Conservation (phyloP, 2,797 vertebrate species). For the Clarias laeviceps region DNA sequence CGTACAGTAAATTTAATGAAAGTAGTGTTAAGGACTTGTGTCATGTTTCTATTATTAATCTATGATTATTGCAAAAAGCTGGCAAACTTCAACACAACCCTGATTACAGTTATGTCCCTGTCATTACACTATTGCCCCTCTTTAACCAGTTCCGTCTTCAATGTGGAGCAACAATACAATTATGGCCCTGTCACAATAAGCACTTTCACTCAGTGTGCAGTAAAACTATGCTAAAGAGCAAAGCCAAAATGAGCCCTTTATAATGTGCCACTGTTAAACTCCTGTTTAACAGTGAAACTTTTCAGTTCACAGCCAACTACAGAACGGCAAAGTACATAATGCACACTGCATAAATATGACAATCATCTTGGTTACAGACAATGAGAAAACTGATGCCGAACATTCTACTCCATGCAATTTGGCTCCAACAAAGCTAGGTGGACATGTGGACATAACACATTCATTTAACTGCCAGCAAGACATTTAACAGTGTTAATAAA, state of each 20-base stretch:
- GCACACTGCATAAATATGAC: background rate
- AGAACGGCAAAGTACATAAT: slow-evolving; percentile 10
- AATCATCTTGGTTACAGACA: background rate
- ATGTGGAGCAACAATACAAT: slow-evolving; percentile 22
- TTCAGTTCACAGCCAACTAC: slow-evolving; percentile 13
- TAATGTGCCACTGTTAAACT: background rate
- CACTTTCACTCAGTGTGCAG: slow-evolving; percentile 20
- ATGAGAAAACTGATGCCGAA: background rate
- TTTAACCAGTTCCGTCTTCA: background rate
- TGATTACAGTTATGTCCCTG: slow-evolving; percentile 25
- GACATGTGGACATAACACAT: background rate
- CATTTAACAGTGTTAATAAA: background rate
- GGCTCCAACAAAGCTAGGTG: background rate
- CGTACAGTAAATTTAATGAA: background rate
- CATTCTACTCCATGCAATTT: background rate
- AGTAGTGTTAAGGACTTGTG: slow-evolving; percentile 11
- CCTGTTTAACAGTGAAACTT: too few species aligned
- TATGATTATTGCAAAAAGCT: slow-evolving; percentile 20
- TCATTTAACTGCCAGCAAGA: background rate
- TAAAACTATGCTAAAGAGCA: slow-evolving; percentile 27
- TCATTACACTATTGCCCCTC: background rate
- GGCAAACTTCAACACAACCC: background rate
- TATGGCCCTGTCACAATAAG: slow-evolving; percentile 29
- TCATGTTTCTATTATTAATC: slow-evolving; percentile 19
- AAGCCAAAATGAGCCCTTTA: slow-evolving; percentile 21